Conservation (phyloP, 2,797 vertebrate genomes). For the Semotilus atromaculatus region DNA sequence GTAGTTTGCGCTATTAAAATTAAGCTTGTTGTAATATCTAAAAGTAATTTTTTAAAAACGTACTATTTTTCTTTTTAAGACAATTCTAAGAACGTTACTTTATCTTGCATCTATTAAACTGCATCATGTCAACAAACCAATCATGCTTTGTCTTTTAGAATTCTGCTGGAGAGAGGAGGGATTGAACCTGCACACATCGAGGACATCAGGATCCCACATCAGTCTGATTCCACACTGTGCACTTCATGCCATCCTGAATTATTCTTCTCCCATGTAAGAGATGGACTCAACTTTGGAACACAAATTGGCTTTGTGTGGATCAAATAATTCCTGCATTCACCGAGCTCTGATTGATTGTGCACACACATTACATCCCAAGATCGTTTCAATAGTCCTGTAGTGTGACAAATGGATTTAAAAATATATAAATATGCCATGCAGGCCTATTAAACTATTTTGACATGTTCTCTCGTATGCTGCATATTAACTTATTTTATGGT, state of each 20-base stretch:
- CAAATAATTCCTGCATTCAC: slow-evolving; percentile 56
- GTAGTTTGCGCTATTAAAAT: no score
- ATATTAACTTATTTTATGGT: not conserved
- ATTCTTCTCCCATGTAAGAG: slow-evolving; percentile 91
- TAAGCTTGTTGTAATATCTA: no score
- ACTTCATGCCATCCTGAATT: slow-evolving; percentile 86
- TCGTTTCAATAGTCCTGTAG: not conserved
- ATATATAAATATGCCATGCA: not conserved
- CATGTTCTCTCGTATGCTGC: not conserved
- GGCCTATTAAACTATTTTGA: not conserved
- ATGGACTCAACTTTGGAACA: slow-evolving; percentile 90
- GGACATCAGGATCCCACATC: slow-evolving; percentile 73
- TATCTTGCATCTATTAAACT: slow-evolving; percentile 5
- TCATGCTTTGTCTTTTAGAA: slow-evolving; percentile 68
- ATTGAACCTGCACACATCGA: slow-evolving; percentile 87
- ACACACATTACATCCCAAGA: not conserved
- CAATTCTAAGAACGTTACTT: not conserved
- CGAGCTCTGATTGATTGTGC: not conserved
- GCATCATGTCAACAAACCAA: not conserved
- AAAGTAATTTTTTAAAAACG: no score
- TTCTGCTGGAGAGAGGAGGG: slow-evolving; percentile 88
- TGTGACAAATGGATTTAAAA: not conserved
- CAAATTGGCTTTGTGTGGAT: slow-evolving; percentile 93
- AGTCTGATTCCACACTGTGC: slow-evolving; percentile 81
- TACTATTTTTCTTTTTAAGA: not conserved